Evolutionary conservation across 2,113 vertebrate species (phyloP).

Genomic region (Boleophthalmus pectinirostris): DNA sequence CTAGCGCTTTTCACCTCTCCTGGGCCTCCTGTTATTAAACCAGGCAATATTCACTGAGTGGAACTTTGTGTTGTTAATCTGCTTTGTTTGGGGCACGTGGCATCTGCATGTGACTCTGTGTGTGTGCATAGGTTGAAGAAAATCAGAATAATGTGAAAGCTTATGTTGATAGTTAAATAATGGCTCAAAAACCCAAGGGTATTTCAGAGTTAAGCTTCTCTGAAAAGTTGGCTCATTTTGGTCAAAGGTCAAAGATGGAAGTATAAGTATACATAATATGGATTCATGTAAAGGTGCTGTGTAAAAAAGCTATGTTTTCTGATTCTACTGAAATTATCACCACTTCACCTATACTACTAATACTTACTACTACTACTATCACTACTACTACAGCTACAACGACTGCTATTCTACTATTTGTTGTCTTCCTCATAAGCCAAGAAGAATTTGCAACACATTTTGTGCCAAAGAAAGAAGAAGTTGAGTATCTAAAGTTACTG

Average conservation of each 20-base stretch:
- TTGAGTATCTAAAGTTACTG: neutral
- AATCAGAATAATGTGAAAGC: constrained; percentile 6
- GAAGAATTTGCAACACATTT: no score
- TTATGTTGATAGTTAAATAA: neutral
- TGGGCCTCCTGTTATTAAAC: constrained; percentile 39
- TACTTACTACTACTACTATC: no score
- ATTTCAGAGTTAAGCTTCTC: neutral
- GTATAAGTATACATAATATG: neutral
- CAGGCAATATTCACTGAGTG: constrained; percentile 19
- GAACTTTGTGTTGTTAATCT: constrained; percentile 9
- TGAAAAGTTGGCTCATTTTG: neutral
- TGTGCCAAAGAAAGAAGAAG: no score
- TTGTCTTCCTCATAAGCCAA: no score
- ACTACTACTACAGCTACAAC: neutral
- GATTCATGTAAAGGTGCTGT: neutral
- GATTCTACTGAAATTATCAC: neutral
- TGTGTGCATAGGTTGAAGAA: constrained; percentile 25
- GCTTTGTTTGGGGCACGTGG: constrained; percentile 11
- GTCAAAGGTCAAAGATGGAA: neutral
- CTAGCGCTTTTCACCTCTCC: constrained; percentile 49
- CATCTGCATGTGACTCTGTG: constrained; percentile 18
- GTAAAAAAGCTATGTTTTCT: neutral
- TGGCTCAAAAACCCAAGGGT: neutral
- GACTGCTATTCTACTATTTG: neutral
- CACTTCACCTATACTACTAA: neutral